A percentile compares a stretch with the other conserved stretches of the same genome.
Conservation (phyloP, 2,113 vertebrate species). For the Heloderma charlesbogerti region DNA sequence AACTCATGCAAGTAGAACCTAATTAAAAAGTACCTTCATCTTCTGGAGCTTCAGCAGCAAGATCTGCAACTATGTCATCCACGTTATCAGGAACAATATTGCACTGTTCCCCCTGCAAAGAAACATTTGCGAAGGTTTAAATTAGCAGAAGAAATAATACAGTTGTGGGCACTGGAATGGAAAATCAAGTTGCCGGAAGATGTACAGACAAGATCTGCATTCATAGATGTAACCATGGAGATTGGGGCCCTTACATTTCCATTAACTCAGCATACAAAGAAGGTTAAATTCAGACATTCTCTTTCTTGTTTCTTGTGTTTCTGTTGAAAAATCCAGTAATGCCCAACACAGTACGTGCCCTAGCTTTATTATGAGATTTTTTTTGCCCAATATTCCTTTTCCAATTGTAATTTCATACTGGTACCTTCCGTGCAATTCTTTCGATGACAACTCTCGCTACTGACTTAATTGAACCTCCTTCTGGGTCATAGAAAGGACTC, state of each 20-base stretch:
- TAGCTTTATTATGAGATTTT: not conserved
- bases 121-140: slow-evolving; percentile 49
- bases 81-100: slow-evolving; percentile 97
- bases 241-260: not conserved
- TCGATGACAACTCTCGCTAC: slow-evolving; percentile 94
- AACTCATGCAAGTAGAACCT: slow-evolving; percentile 31
- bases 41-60: slow-evolving; percentile 93
- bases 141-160: not conserved
- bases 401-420: not conserved
- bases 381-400: not conserved
- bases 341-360: not conserved
- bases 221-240: not conserved
- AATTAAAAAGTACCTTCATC: slow-evolving; percentile 89
- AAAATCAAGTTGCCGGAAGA: not conserved
- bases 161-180: not conserved
- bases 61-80: slow-evolving; percentile 97
- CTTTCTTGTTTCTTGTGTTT: no score
- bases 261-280: not conserved
- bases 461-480: slow-evolving; percentile 94
- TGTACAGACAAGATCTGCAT: not conserved
- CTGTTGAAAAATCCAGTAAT: not conserved
- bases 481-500: slow-evolving; percentile 98
- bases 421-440: slow-evolving; percentile 97
- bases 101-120: slow-evolving; percentile 95
- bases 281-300: not conserved